Evolutionary conservation across 2,888 invertebrate genomes (phyloP).

Genomic region (Ichneumoninae sp.): DNA sequence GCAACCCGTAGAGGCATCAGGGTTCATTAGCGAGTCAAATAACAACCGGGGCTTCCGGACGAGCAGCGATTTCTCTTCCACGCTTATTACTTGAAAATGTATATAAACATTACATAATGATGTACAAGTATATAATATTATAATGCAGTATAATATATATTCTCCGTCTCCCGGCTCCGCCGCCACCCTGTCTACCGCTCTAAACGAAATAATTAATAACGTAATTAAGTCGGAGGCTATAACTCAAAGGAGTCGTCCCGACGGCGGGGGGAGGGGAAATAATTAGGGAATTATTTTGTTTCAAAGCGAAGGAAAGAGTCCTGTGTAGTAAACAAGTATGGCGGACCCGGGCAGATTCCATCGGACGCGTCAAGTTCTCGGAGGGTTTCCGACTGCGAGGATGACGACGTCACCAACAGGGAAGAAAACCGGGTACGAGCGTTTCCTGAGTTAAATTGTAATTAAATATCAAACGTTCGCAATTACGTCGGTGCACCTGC

Average conservation of each 20-base stretch:
- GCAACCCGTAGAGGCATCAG: slow-evolving; percentile 14
- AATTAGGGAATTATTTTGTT: slow-evolving; percentile 81
- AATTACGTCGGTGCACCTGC: slow-evolving; percentile 79
- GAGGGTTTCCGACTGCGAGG: slow-evolving; percentile 65
- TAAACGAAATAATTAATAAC: slow-evolving; percentile 75
- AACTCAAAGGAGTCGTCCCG: slow-evolving; percentile 71
- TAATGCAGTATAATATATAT: slow-evolving; percentile 11
- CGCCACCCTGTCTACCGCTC: slow-evolving; percentile 59
- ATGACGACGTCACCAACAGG: slow-evolving; percentile 54
- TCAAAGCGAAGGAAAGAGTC: slow-evolving; percentile 70
- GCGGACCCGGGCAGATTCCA: slow-evolving; percentile 71
- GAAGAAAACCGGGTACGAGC: slow-evolving; percentile 55
- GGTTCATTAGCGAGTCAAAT: slow-evolving; percentile 47
- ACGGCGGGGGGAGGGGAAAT: slow-evolving; percentile 72
- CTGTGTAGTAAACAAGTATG: slow-evolving; percentile 10
- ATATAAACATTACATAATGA: slow-evolving; percentile 2
- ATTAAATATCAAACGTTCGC: slow-evolving; percentile 82
- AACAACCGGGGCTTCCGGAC: slow-evolving; percentile 24
- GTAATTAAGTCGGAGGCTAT: slow-evolving; percentile 74
- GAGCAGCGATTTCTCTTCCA: slow-evolving; percentile 17
- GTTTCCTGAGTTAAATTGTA: slow-evolving; percentile 75
- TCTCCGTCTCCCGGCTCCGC: neutral
- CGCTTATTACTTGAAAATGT: slow-evolving; percentile 6
- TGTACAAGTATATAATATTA: slow-evolving; percentile 7
- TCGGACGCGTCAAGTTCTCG: slow-evolving; percentile 65